Evolutionary conservation across 2,888 invertebrate species (phyloP).

Genomic region (Linnaemya tessellans): DNA sequence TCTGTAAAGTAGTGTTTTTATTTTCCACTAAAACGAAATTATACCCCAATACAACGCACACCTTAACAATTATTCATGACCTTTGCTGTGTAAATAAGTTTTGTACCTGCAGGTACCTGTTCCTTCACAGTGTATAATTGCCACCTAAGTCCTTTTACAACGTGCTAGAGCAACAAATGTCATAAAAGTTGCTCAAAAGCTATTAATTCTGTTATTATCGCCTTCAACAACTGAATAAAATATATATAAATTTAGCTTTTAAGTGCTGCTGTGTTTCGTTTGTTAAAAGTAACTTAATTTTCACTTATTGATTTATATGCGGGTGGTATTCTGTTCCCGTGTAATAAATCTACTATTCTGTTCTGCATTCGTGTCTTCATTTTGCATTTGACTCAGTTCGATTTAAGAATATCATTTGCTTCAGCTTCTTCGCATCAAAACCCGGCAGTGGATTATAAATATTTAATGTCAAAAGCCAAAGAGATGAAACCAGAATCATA

Average conservation of each 20-base stretch:
- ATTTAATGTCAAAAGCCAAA: slow-evolving; percentile 20
- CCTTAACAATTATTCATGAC: background rate
- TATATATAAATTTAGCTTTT: slow-evolving; percentile 2
- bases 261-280: background rate
- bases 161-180: background rate
- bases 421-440: background rate
- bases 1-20: no score
- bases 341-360: slow-evolving; percentile 28
- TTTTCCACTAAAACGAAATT: background rate
- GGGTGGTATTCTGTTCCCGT: slow-evolving; percentile 28
- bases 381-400: slow-evolving; percentile 3
- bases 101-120: background rate
- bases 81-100: background rate
- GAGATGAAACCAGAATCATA: slow-evolving; percentile 11
- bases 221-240: background rate
- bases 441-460: slow-evolving; percentile 16
- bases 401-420: background rate
- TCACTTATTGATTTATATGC: slow-evolving; percentile 12
- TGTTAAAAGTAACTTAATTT: background rate
- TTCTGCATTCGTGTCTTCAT: background rate
- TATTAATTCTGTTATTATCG: background rate
- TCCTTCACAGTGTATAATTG: background rate
- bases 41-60: background rate
- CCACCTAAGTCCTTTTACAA: background rate
- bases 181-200: background rate